Evolutionary conservation across 2,797 vertebrate species (phyloP).

Genomic region (Agapornis canus): DNA sequence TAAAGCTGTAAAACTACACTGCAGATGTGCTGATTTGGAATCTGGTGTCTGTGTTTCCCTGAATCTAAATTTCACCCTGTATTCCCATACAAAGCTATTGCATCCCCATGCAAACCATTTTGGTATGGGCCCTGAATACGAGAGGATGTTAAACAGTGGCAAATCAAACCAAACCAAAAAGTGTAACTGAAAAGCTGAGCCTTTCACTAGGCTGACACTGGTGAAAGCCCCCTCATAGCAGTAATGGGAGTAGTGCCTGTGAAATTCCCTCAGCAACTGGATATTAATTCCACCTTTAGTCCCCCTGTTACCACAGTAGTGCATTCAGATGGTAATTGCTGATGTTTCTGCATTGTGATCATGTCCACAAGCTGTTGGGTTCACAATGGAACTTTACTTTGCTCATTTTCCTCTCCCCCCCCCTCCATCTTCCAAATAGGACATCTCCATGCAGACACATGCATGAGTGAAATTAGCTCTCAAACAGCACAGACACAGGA

Average conservation of each 20-base stretch:
- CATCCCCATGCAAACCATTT: neutral
- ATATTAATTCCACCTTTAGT: conserved; percentile 60
- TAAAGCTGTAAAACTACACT: neutral
- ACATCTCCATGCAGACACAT: fast-evolving
- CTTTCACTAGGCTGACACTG: neutral
- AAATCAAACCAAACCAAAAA: neutral
- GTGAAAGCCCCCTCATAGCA: conserved; percentile 3
- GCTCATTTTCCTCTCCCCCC: neutral
- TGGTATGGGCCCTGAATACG: neutral
- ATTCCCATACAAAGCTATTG: neutral
- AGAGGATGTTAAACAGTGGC: neutral
- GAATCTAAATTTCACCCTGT: neutral
- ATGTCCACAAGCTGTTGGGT: conserved; percentile 14
- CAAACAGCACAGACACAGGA: neutral
- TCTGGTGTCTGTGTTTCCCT: neutral
- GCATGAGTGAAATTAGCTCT: neutral
- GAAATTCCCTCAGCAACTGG: conserved; percentile 32
- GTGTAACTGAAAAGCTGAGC: neutral
- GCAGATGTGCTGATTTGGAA: neutral
- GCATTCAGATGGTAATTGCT: conserved; percentile 3
- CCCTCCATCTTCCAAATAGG: neutral
- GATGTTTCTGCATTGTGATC: conserved; percentile 49
- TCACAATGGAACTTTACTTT: neutral
- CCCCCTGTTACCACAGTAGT: neutral
- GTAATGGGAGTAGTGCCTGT: conserved; percentile 39